Base-by-base conservation (phyloP, 2,888 invertebrate species). In the Strigamia maritima region DNA sequence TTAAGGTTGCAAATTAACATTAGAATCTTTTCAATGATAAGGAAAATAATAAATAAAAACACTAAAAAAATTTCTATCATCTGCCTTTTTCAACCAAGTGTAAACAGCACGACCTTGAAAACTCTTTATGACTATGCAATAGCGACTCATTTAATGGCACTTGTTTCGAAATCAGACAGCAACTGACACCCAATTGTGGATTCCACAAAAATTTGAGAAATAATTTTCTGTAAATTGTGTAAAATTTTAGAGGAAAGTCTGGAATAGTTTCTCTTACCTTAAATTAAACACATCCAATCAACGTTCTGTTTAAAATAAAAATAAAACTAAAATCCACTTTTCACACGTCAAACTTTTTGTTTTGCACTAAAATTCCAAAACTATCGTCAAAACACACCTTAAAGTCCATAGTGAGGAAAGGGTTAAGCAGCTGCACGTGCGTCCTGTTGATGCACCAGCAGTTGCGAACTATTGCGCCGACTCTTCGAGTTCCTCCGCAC, bases 341-440 rank as follows among this genome's bases (percentile, higher is more conserved):
- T n/a, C n/a, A n/a, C n/a, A n/a, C n/a, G n/a, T n/a, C n/a, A n/a
- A n/a, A n/a, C n/a, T n/a, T n/a, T n/a, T n/a, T n/a, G n/a, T n/a
- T n/a, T 19, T 19, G 54, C 54, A 28, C 70, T 16, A 26, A 16
- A 70, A 26, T 26, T 70, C 28, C 70, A 26, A 70, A 60, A 26
- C 4, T 14, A 28, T 70, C 12, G 24, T 70, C 26, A 70, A 70
- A 70, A 28, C 70, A 28, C 70, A 70, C 28, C 28, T 70, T 70
- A 16, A 2, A 4, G 24, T n/a, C 70, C 26, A 26, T 70, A n/a
- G 70, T 26, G 70, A 70, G 28, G 60, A 70, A 26, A 70, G 70
- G 70, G 28, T 70, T 70, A 70, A 70, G 70, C 70, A 70, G 28
- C 70, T 70, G 54, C 70, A 70, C 70, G 70, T 70, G 70, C 70